Percentiles rank a stretch among this genome's conserved stretches.
These are phyloP conservation scores for Cataglyphis altisquamis DNA, from an alignment of 2,888 invertebrate species.

Conservation along the genomic window DNA sequence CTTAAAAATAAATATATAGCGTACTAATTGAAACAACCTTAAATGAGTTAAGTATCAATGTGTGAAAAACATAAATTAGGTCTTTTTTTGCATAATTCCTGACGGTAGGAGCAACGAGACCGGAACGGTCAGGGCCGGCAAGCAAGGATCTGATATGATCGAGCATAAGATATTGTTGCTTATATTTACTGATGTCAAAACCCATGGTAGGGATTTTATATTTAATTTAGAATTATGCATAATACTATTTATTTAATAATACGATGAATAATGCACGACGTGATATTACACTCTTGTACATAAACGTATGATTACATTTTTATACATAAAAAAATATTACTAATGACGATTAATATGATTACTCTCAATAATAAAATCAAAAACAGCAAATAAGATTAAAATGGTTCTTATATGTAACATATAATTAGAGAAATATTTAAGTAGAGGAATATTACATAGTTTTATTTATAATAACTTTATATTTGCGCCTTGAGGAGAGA, in stretches of 20 bases:
- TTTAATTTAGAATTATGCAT: slow-evolving; percentile 17
- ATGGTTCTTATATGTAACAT: not conserved
- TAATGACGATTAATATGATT: slow-evolving; percentile 1
- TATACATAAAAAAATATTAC: not conserved
- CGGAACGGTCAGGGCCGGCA: slow-evolving; percentile 80
- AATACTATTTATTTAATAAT: slow-evolving; percentile 11
- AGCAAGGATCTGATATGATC: slow-evolving; percentile 74
- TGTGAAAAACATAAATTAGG: slow-evolving; percentile 66
- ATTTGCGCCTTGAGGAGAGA: slow-evolving; percentile 16
- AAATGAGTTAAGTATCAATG: slow-evolving; percentile 49
- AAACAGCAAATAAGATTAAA: not conserved
- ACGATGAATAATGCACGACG: not conserved
- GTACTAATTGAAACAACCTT: slow-evolving; percentile 16
- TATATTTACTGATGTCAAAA: slow-evolving; percentile 61
- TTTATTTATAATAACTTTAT: not conserved
- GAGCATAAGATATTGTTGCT: slow-evolving; percentile 69
- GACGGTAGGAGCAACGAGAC: slow-evolving; percentile 73
- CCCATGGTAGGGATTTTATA: not conserved
- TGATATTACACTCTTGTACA: not conserved
- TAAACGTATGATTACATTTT: not conserved
- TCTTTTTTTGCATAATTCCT: slow-evolving; percentile 70
- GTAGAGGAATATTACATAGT: not conserved
- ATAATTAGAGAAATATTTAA: not conserved
- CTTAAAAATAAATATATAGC: not conserved
- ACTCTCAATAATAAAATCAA: not conserved